A percentile compares a stretch with the other conserved stretches of the same genome.
These are phyloP conservation scores for Lamprologus lemairii DNA, from an alignment of 2,113 vertebrate species.

Conservation along the genomic window DNA sequence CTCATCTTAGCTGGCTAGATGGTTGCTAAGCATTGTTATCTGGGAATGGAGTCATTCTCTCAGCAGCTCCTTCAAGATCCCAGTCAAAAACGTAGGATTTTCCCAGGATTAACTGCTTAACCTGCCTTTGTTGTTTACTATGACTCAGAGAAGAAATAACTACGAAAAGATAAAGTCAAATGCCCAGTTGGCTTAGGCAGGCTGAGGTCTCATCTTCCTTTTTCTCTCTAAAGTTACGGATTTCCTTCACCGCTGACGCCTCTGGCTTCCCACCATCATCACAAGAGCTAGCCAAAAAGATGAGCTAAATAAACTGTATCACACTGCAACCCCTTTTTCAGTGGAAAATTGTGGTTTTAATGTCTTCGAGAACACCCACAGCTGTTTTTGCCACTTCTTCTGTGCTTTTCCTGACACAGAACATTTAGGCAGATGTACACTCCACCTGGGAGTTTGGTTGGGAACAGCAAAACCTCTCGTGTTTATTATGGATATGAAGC, in stretches of 20 bases:
- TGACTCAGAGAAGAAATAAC: background rate
- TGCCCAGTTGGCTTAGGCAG: background rate
- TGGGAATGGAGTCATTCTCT: background rate
- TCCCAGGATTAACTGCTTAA: slow-evolving; percentile 1
- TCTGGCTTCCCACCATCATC: slow-evolving; percentile 14
- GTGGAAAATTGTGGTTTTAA: slow-evolving; percentile 37
- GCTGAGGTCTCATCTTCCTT: background rate
- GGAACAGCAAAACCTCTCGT: slow-evolving; percentile 3
- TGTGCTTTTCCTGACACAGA: slow-evolving; percentile 21
- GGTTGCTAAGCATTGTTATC: slow-evolving; percentile 25
- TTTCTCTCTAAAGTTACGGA: background rate
- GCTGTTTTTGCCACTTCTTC: slow-evolving; percentile 50
- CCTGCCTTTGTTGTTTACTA: background rate
- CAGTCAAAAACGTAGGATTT: slow-evolving; percentile 6
- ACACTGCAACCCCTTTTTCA: background rate
- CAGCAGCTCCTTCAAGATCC: background rate
- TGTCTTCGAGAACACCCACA: slow-evolving; percentile 23
- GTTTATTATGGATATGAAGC: slow-evolving; percentile 31
- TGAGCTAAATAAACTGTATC: slow-evolving; percentile 19
- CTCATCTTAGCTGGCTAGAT: background rate
- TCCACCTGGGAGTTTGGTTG: slow-evolving; percentile 14
- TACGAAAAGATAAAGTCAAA: background rate
- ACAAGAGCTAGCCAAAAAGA: slow-evolving; percentile 10
- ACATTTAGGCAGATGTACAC: slow-evolving; percentile 43
- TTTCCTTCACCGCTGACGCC: slow-evolving; percentile 13